Conservation (phyloP, 2,888 invertebrate genomes). For the Drosophila monieri region DNA sequence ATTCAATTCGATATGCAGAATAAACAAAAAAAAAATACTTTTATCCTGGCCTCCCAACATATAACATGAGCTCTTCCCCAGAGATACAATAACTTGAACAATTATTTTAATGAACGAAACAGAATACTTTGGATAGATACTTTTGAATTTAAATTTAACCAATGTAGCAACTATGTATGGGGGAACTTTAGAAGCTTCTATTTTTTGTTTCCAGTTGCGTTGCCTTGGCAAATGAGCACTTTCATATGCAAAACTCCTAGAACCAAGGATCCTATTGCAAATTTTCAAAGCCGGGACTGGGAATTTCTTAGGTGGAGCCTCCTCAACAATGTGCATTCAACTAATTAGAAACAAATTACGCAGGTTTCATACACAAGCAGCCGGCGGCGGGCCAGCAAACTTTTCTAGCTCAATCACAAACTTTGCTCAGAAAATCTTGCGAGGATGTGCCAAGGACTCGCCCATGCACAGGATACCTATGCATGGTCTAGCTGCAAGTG, state of each 20-base stretch:
- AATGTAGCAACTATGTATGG: background rate
- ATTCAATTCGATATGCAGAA: background rate
- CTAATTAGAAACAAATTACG: conserved; percentile 75
- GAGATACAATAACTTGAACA: too few relatives aligned
- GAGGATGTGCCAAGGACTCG: conserved; percentile 40
- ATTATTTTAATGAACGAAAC: background rate
- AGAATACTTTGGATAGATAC: background rate
- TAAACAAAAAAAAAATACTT: background rate
- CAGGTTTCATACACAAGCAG: conserved; percentile 60
- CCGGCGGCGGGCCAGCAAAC: conserved; percentile 40
- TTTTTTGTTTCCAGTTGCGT: background rate
- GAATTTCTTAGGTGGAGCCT: conserved; percentile 22
- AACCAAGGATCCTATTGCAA: conserved; percentile 21
- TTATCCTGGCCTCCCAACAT: too few relatives aligned
- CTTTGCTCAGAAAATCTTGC: conserved; percentile 48
- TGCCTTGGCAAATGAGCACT: conserved; percentile 21
- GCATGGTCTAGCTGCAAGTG: conserved; percentile 9
- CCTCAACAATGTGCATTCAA: conserved; percentile 70
- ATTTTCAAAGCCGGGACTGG: background rate
- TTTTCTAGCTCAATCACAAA: conserved; percentile 68
- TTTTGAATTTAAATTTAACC: background rate
- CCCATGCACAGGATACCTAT: conserved; percentile 25
- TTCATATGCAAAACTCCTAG: conserved; percentile 29
- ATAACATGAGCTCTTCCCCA: too few relatives aligned
- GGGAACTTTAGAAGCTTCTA: background rate